Conservation (phyloP, 2,113 vertebrate genomes). For the Melanostigma gelatinosum region DNA sequence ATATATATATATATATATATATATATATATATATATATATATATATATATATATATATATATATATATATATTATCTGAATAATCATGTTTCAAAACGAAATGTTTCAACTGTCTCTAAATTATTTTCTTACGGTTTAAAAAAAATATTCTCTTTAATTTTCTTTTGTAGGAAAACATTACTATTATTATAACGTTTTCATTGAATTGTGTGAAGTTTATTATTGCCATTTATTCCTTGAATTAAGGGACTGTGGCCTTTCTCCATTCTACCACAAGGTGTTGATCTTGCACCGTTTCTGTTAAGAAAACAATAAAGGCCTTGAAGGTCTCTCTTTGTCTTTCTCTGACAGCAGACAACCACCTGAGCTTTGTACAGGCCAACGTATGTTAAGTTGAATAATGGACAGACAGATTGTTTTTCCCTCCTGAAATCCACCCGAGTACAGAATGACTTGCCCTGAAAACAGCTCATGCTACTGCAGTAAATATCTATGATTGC, state of each 20-base stretch:
- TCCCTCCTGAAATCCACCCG: not conserved
- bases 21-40: too few relatives aligned
- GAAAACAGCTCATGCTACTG: slow-evolving; percentile 12
- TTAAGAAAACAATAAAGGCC: slow-evolving; percentile 14
- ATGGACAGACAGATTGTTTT: slow-evolving; percentile 25
- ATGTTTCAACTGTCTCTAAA: too few relatives aligned
- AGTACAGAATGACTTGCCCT: slow-evolving; percentile 1
- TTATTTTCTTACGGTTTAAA: too few relatives aligned
- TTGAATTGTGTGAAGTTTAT: not conserved
- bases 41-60: too few relatives aligned
- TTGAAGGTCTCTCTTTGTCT: slow-evolving; percentile 60
- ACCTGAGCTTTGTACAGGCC: slow-evolving; percentile 31
- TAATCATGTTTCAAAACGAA: too few relatives aligned
- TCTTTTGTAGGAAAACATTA: too few relatives aligned
- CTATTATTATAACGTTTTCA: not conserved
- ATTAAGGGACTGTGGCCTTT: slow-evolving; percentile 2
- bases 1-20: too few relatives aligned
- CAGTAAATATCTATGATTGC: slow-evolving; percentile 33
- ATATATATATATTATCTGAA: too few relatives aligned
- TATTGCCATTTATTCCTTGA: not conserved
- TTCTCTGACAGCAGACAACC: slow-evolving; percentile 20
- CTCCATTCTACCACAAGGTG: slow-evolving; percentile 63
- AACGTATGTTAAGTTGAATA: slow-evolving; percentile 7
- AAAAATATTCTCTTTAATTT: too few relatives aligned
- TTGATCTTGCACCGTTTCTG: slow-evolving; percentile 37